Conservation (phyloP, 37 sponge, comb jelly and placozoan species). For the Halichondria panicea region DNA sequence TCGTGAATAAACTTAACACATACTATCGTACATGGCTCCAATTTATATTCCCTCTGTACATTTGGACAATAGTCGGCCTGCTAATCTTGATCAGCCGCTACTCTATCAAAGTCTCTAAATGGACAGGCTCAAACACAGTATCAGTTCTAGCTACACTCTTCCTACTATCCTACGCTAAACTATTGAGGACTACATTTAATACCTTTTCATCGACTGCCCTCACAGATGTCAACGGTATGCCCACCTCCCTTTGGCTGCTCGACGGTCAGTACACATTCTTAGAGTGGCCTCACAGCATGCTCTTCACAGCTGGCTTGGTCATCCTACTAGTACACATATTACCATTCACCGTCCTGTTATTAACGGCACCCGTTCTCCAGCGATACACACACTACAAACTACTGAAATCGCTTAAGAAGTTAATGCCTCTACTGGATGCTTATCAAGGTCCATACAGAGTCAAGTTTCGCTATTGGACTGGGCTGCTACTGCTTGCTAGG, state of each 20-base stretch:
- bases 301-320: neutral
- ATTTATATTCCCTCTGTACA: constrained; percentile 44
- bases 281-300: neutral
- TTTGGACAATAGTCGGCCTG: constrained; percentile 1
- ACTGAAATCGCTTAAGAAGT: neutral
- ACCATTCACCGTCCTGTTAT: constrained; percentile 14
- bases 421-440: constrained; percentile 10
- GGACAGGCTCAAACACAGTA: constrained; percentile 17
- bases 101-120: constrained; percentile 3
- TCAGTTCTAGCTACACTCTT: constrained; percentile 27
- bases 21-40: constrained; percentile 34
- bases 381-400: neutral
- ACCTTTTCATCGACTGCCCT: neutral
- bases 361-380: neutral
- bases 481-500: neutral
- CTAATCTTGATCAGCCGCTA: constrained; percentile 10
- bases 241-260: constrained; percentile 5
- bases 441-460: constrained; percentile 8
- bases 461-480: constrained; percentile 10
- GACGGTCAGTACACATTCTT: constrained; percentile 10
- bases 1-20: constrained; percentile 8
- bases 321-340: neutral
- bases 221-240: neutral
- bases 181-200: constrained; percentile 6
- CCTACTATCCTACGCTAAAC: constrained; percentile 21